Conservation (phyloP, 2,888 invertebrate species). For the Mantis religiosa region DNA sequence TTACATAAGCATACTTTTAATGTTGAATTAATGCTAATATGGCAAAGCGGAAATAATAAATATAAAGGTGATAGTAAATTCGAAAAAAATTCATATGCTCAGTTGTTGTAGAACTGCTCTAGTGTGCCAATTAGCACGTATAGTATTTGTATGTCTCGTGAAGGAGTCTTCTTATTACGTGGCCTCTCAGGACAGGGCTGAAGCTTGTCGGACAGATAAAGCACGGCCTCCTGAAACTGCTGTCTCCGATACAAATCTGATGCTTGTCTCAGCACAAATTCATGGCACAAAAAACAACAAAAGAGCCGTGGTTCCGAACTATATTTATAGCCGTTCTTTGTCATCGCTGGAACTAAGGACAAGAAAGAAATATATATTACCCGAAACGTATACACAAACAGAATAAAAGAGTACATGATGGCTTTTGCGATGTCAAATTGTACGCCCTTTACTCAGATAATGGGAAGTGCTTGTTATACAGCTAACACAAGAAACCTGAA, state of each 20-base stretch:
- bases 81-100: too few relatives aligned
- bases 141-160: neutral
- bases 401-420: neutral
- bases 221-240: neutral
- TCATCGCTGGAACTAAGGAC: neutral
- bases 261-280: neutral
- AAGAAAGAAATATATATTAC: neutral
- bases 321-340: neutral
- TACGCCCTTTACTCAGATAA: neutral
- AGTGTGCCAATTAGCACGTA: neutral
- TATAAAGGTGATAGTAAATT: too few relatives aligned
- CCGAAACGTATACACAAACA: neutral
- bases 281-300: neutral
- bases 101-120: too few relatives aligned
- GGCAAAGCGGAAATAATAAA: too few relatives aligned
- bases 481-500: too few relatives aligned
- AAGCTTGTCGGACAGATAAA: neutral
- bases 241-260: neutral
- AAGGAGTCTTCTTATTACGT: neutral
- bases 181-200: neutral
- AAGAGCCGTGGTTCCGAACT: neutral
- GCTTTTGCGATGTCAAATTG: too few relatives aligned
- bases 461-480: neutral
- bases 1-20: too few relatives aligned
- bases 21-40: too few relatives aligned